Base-by-base conservation (phyloP, 2,113 vertebrate species). In the Nannobrachium achirus region DNA sequence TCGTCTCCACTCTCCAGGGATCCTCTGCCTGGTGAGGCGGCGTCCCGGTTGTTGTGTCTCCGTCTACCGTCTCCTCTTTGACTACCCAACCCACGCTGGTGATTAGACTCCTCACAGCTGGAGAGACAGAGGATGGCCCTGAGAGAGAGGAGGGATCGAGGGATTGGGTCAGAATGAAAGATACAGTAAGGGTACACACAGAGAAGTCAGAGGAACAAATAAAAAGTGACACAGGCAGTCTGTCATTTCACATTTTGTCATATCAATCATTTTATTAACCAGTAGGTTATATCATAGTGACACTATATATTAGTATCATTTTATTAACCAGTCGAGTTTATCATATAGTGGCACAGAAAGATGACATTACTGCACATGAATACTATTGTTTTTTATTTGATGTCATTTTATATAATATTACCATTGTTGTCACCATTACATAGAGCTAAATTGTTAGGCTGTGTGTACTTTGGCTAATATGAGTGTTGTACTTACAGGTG, bases 11-110 rank as follows among this genome's bases (percentile, higher is more conserved):
- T 0, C 53, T 40, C 19, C 46, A 9, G 25, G 25, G 25, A 48
- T 56, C 46, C 20, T 76, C 60, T 8, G 50, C 46, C 60, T 53
- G 60, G 39, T 56, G 40, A 42, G 63, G 18, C 0, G 9, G 44
- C n/a, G 6, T 51, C 14, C 10, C 45, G 7, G 10, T n/a, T n/a
- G 45, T 14, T 13, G 25, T 40, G 5, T 20, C n/a, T n/a, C 59
- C 6, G n/a, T 0, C 3, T 33, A 5, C 3, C 25, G 25, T 33
- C 3, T 20, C 52, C 16, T 53, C 64, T 18, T 20, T 52, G 20
- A 69, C 48, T 50, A 20, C 1, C 82, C 75, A 88, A 53, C 69
- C 70, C 42, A 49, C 25, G 66, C 83, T 88, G 67, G 75, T 81
- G 14, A 84, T 82, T 0, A 20, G 58, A 65, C n/a, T 51, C 44